A percentile compares a stretch with the other conserved stretches of the same genome.
Conservation (phyloP, 2,113 vertebrate species). For the Tragelaphus buxtoni region DNA sequence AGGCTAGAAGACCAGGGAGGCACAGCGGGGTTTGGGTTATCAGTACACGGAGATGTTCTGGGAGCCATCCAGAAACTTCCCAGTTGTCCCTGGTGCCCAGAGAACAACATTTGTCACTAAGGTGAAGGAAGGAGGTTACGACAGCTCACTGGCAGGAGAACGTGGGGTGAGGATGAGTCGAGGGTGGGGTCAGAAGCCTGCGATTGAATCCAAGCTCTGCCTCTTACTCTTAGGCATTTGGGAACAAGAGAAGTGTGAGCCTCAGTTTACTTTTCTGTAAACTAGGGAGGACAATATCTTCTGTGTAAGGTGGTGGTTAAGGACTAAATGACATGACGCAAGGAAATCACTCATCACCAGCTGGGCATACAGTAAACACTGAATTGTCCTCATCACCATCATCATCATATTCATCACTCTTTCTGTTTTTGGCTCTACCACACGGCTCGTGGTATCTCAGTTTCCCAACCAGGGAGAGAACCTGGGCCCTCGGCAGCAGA, state of each 20-base stretch:
- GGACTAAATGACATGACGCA: fast-evolving
- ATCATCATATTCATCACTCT: not conserved
- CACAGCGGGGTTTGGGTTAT: fast-evolving
- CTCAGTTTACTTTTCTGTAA: not conserved
- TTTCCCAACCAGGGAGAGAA: not conserved
- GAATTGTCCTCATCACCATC: fast-evolving
- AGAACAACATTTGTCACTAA: not conserved
- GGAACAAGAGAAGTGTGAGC: not conserved
- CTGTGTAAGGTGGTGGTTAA: not conserved
- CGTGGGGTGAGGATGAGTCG: fast-evolving
- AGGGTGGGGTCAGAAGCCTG: fast-evolving
- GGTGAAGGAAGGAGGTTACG: fast-evolving
- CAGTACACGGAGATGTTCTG: not conserved
- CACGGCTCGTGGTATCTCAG: not conserved
- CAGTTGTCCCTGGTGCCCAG: not conserved
- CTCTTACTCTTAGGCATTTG: not conserved
- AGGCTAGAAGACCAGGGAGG: not conserved
- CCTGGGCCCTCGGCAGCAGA: not conserved
- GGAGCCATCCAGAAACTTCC: not conserved
- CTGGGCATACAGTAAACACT: not conserved
- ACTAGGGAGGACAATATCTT: not conserved
- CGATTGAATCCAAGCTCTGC: not conserved
- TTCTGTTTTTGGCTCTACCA: not conserved
- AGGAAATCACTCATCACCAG: not conserved
- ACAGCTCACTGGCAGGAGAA: not conserved